A percentile compares a stretch with the other conserved stretches of the same genome.
Evolutionary conservation across 2,797 vertebrate species (phyloP).

Genomic region (Rallus crepitans): DNA sequence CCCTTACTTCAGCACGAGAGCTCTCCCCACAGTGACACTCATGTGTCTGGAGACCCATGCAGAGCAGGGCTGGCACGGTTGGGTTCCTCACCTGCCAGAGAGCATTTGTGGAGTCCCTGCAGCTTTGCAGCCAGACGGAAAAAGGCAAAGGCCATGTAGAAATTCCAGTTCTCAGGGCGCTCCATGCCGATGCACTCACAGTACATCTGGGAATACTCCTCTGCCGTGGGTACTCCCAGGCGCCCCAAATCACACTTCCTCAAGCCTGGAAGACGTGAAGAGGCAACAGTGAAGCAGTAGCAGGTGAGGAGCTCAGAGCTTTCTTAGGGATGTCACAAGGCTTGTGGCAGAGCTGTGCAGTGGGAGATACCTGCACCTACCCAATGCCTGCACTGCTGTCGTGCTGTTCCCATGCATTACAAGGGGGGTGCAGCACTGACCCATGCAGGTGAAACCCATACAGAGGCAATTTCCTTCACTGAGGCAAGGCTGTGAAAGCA

Average conservation of each 20-base stretch:
- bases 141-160: slow-evolving; percentile 85
- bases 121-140: slow-evolving; percentile 80
- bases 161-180: slow-evolving; percentile 76
- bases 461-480: background rate
- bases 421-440: background rate
- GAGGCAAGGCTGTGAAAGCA: background rate
- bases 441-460: background rate
- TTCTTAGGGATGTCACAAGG: background rate
- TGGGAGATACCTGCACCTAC: background rate
- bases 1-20: accelerated
- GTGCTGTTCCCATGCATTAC: accelerated
- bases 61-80: accelerated
- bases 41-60: background rate
- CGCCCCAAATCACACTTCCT: slow-evolving; percentile 45
- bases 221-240: slow-evolving; percentile 77
- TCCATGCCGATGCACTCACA: slow-evolving; percentile 63
- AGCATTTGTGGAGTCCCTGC: slow-evolving; percentile 74
- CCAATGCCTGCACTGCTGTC: background rate
- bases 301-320: background rate
- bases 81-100: slow-evolving; percentile 75
- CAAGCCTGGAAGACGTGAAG: slow-evolving; percentile 67
- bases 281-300: background rate
- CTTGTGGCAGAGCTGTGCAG: background rate
- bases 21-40: accelerated
- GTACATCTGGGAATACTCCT: slow-evolving; percentile 81